Evolutionary conservation across 1,140 invertebrate species (phyloP).

Genomic region (Aphis gossypii): DNA sequence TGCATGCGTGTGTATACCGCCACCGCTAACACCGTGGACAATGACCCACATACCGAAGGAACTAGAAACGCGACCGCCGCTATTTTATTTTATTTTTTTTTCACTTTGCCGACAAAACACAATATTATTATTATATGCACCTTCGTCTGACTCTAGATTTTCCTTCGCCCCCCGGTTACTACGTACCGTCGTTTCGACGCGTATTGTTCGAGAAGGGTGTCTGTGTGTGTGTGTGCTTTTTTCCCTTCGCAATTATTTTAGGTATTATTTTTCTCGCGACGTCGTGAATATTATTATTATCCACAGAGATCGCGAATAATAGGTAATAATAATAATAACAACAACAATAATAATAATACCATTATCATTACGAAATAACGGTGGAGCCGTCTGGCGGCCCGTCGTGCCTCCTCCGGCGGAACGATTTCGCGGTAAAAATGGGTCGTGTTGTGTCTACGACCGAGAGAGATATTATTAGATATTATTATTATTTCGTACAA

Average conservation of each 20-base stretch:
- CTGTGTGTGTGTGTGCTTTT: neutral
- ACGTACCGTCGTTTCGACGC: no score
- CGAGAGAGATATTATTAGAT: constrained; percentile 2
- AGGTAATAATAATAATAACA: neutral
- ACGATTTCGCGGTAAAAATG: constrained; percentile 13
- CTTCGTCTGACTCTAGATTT: neutral
- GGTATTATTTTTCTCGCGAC: neutral
- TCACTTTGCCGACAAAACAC: neutral
- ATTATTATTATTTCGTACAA: neutral
- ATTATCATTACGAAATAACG: constrained; percentile 21
- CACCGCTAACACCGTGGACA: constrained; percentile 11
- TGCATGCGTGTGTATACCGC: neutral
- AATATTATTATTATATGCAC: neutral
- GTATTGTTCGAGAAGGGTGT: neutral
- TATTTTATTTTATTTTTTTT: constrained; percentile 16
- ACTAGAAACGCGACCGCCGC: neutral
- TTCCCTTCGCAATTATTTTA: neutral
- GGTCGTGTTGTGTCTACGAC: constrained; percentile 32
- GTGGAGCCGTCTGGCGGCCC: neutral
- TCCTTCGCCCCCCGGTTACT: neutral
- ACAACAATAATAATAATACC: neutral
- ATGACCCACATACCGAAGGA: constrained; percentile 53
- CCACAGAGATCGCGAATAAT: neutral
- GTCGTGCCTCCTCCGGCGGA: neutral
- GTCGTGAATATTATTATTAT: neutral